Conservation (phyloP, 2,888 invertebrate genomes). For the Lottia gigantea region DNA sequence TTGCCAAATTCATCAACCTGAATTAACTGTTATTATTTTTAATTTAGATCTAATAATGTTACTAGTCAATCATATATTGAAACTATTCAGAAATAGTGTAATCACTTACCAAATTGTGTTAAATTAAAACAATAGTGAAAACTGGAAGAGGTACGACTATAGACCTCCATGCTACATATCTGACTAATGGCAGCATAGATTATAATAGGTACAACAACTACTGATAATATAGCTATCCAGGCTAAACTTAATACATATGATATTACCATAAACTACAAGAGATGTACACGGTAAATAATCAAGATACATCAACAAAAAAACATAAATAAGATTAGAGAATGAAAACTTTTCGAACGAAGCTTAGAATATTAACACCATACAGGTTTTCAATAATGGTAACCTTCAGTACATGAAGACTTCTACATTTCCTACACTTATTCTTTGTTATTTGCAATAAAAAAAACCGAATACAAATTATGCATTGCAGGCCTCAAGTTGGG, state of each 20-base stretch:
- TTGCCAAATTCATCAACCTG: too few relatives aligned
- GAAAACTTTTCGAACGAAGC: neutral
- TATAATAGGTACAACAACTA: constrained; percentile 59
- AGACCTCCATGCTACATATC: constrained; percentile 61
- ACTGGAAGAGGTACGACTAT: constrained; percentile 48
- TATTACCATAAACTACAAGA: constrained; percentile 60
- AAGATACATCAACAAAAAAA: neutral
- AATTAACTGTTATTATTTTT: too few relatives aligned
- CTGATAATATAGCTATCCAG: constrained; percentile 60
- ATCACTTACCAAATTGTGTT: constrained; percentile 59
- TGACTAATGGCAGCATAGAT: constrained; percentile 57
- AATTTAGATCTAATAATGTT: too few relatives aligned
- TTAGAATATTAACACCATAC: too few relatives aligned
- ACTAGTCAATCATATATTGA: too few relatives aligned
- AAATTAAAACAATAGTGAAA: constrained; percentile 61
- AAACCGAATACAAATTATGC: neutral
- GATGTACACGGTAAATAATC: constrained; percentile 18
- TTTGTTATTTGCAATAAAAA: neutral
- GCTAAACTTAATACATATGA: constrained; percentile 62
- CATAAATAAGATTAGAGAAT: neutral
- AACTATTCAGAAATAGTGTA: too few relatives aligned
- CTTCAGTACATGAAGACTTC: neutral
- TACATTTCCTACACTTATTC: neutral
- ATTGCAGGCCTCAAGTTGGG: neutral
- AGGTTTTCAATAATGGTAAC: neutral